Base-by-base conservation (phyloP, 2,797 vertebrate genomes). In the Sternarchorhynchus goeldii region DNA sequence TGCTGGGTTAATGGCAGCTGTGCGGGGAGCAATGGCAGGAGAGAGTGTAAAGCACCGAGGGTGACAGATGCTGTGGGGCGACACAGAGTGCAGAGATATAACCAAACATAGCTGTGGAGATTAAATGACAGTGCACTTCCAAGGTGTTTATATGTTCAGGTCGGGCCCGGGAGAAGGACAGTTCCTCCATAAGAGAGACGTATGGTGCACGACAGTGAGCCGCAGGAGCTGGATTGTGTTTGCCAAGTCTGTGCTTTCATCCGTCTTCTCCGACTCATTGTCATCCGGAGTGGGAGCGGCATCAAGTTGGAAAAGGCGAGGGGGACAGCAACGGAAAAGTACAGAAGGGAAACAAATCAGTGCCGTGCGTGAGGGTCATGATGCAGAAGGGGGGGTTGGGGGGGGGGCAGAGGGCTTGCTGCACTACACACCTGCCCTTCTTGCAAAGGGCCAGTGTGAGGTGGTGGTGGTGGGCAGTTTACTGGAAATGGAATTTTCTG, bases 221-320 rank as follows among this genome's bases (percentile, higher is more conserved):
- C 86, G 87, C 87, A 90, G 31, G 86, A 87, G 83, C 87, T 81
- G 89, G 91, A 93, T 85, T 88, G 88, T 83, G 85, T 81, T 71
- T 80, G 89, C 90, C 90, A 85, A 88, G 88, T 88, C 91, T 90
- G 87, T 88, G 91, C 94, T 92, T 92, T 95, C 93, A 93, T 95
- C 93, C 89, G 88, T 89, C 88, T 87, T 90, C 90, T 89, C 89
- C 84, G 92, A 93, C 90, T 88, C 90, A 91, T 90, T 92, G 92
- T 94, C 92, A 94, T 93, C 94, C 90, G 82, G 88, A 88, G 67
- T 77, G 78, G 89, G 41, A 60, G 72, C 90, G 90, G 86, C 89
- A 89, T 90, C 91, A 93, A 91, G 94, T 91, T 92, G 91, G 91
- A 93, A 86, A 81, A 69, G 81, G 78, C 77, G 89, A 90, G 89